Base-by-base conservation (phyloP, 2,888 invertebrate species). In the Spodoptera picta region DNA sequence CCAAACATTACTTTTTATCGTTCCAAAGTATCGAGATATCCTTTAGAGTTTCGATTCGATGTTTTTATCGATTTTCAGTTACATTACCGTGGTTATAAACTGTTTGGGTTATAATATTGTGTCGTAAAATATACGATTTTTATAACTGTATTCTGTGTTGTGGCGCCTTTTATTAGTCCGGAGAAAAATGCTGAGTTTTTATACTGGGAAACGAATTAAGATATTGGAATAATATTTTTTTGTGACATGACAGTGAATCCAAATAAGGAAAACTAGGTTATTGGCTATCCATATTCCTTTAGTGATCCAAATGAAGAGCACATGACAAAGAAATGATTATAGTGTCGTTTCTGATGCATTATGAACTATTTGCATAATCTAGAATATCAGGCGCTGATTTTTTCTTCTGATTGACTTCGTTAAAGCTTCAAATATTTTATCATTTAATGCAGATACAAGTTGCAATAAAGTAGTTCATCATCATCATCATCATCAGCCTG, bases 1-100 rank as follows among this genome's bases (percentile, higher is more conserved):
- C 81, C 79, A 84, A 87, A 87, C 89, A 87, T 90, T 88, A 89
- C 88, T 86, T 91, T 91, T 90, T 90, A 90, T 90, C 83, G 88
- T 78, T 77, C 77, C 77, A 73, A 82, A 85, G 87, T 86, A 85
- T 83, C 83, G 79, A 79, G 86, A 87, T 87, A 87, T 87, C 86
- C 86, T 84, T 85, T 83, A 82, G 85, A 87, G 87, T 80, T 77
- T 74, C 73, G 77, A 78, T 84, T 76, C 57, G 64, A 52, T 66
- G 67, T 78, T 85, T 83, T 82, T 86, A 84, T 84, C 81, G 86
- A 87, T 83, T 84, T 82, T 77, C 74, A 74, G 73, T 74, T 80
- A 80, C 72, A 82, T 69, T 65, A 46, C 59, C 60, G 77, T 66
- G 67, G 77, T 75, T 79, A 80, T 81, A 75, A 76, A 76, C 75